Percentiles rank a stretch among this genome's conserved stretches.
phyloP scores from a whole-genome alignment of 2,113 vertebrate species.

The Bujurquina vittata region DNA sequence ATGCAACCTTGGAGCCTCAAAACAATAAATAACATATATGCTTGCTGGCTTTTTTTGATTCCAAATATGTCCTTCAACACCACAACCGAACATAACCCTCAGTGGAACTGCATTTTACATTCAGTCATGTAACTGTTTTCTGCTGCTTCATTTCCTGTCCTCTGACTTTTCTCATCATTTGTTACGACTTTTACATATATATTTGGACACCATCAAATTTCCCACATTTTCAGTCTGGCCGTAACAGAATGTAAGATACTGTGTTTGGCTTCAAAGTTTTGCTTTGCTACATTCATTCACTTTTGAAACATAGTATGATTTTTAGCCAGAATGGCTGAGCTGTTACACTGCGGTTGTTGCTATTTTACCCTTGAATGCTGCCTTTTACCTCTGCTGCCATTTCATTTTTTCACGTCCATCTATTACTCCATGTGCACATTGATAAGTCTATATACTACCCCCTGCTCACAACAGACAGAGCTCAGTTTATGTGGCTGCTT shows the following conservation, averaged over 20 bases:
- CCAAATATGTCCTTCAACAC: neutral
- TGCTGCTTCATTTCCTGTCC: neutral
- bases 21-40: neutral
- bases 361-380: too few relatives aligned
- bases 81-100: neutral
- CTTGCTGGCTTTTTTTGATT: slow-evolving; percentile 23
- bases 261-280: neutral
- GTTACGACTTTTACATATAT: neutral
- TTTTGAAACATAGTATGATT: neutral
- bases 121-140: neutral
- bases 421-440: slow-evolving; percentile 5
- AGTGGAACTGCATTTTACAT: neutral
- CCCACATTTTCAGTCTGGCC: neutral
- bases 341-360: too few relatives aligned
- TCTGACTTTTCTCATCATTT: neutral
- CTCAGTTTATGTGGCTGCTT: neutral
- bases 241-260: neutral
- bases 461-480: neutral
- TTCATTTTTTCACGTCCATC: slow-evolving; percentile 1
- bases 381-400: too few relatives aligned
- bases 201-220: neutral
- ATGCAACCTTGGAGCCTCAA: slow-evolving; percentile 6
- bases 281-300: neutral
- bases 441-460: neutral
- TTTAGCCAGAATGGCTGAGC: neutral